Conservation (phyloP, 2,888 invertebrate species). For the Pharmacophagus antenor region DNA sequence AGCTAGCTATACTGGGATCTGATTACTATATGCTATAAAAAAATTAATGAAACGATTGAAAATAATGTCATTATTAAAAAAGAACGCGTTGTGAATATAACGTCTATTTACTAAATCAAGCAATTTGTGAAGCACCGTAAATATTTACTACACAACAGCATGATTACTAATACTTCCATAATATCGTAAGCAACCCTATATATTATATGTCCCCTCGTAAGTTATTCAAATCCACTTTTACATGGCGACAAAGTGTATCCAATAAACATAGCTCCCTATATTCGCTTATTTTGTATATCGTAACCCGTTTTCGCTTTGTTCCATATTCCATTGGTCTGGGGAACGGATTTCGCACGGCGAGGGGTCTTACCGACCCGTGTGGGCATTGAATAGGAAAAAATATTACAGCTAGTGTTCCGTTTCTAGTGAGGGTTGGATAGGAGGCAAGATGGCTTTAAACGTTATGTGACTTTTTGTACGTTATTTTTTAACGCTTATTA, state of each 20-base stretch:
- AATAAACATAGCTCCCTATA: slow-evolving; percentile 55
- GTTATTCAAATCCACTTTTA: slow-evolving; percentile 52
- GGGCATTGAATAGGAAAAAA: slow-evolving; percentile 46
- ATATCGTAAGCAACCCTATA: slow-evolving; percentile 40
- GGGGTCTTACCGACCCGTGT: slow-evolving; percentile 54
- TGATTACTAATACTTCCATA: slow-evolving; percentile 54
- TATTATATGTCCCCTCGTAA: slow-evolving; percentile 43
- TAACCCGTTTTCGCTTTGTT: slow-evolving; percentile 67
- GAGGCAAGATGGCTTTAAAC: not conserved
- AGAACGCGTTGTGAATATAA: not conserved
- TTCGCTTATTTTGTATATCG: slow-evolving; percentile 42
- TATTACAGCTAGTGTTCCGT: not conserved
- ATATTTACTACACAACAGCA: slow-evolving; percentile 50
- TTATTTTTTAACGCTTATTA: not conserved
- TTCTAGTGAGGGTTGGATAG: slow-evolving; percentile 1
- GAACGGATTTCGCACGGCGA: slow-evolving; percentile 55
- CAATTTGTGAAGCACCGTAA: slow-evolving; percentile 41
- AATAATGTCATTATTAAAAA: not conserved
- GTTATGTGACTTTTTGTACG: not conserved
- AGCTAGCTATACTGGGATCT: no score
- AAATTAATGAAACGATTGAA: not conserved
- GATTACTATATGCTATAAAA: no score
- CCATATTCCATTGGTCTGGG: slow-evolving; percentile 66
- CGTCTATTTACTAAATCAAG: not conserved
- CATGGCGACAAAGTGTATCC: slow-evolving; percentile 49